Conservation (phyloP, 2,113 vertebrate species). For the Phaethon lepturus region DNA sequence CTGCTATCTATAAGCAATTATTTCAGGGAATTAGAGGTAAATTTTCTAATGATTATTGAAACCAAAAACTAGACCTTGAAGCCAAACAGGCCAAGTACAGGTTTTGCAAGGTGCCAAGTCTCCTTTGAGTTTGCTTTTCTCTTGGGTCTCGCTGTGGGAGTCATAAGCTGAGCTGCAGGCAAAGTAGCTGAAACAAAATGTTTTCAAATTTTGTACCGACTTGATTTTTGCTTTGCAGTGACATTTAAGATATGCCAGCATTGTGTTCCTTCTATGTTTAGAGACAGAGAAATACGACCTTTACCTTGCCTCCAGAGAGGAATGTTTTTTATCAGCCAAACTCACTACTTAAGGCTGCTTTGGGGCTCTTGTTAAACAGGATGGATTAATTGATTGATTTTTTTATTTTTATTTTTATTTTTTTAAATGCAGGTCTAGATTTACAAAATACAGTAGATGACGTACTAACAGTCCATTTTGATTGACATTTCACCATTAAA, state of each 20-base stretch:
- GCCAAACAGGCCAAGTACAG: neutral
- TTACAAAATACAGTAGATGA: neutral
- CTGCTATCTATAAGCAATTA: neutral
- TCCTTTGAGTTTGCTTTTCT: neutral
- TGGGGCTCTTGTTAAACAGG: neutral
- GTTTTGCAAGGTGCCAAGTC: neutral
- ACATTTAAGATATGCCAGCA: neutral
- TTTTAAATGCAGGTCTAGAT: neutral
- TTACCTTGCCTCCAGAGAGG: neutral
- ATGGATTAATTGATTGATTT: too few species aligned
- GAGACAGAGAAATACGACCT: neutral
- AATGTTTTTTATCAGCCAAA: neutral
- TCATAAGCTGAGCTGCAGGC: neutral
- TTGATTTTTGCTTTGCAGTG: constrained; percentile 3
- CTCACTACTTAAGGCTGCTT: neutral
- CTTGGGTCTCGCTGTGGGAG: neutral
- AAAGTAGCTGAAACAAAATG: neutral
- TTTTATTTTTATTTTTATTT: neutral
- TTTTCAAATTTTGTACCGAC: neutral
- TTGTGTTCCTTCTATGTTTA: neutral
- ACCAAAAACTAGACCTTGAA: neutral
- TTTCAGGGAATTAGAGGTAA: neutral
- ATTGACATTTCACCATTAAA: neutral
- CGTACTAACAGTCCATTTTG: neutral
- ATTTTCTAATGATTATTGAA: neutral